These are phyloP conservation scores for Meda fulgida DNA, from an alignment of 2,797 vertebrate genomes.

Conservation along the genomic window DNA sequence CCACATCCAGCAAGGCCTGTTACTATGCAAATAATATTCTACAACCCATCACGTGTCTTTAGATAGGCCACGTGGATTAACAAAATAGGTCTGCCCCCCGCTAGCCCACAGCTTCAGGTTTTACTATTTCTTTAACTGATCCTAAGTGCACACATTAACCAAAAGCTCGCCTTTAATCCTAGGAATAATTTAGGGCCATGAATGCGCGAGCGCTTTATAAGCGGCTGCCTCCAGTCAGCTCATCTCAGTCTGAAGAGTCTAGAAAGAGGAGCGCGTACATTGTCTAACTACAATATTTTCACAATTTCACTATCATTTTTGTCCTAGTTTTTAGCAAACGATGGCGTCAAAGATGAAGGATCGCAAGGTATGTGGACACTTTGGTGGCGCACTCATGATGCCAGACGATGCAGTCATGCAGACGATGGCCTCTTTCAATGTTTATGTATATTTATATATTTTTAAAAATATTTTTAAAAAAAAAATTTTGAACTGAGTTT, in stretches of 20 bases:
- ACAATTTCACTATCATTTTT: slow-evolving; percentile 52
- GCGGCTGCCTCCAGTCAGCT: slow-evolving; percentile 65
- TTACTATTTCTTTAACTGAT: slow-evolving; percentile 87
- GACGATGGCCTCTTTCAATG: background rate
- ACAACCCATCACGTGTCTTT: slow-evolving; percentile 89
- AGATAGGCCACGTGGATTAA: slow-evolving; percentile 97
- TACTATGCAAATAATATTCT: slow-evolving; percentile 87
- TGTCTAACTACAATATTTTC: slow-evolving; percentile 40
- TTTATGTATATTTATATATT: background rate
- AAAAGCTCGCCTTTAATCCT: slow-evolving; percentile 89
- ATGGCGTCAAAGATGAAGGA: slow-evolving; percentile 95
- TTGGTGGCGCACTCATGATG: slow-evolving; percentile 59
- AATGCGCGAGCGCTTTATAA: slow-evolving; percentile 93
- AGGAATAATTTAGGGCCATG: slow-evolving; percentile 88
- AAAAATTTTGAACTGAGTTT: no score
- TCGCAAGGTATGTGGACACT: slow-evolving; percentile 85
- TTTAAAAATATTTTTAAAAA: no score
- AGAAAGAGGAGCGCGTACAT: slow-evolving; percentile 63
- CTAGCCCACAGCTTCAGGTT: slow-evolving; percentile 78
- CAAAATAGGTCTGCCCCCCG: slow-evolving; percentile 91
- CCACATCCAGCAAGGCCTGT: slow-evolving; percentile 79
- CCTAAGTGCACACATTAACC: slow-evolving; percentile 92
- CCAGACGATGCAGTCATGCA: slow-evolving; percentile 46
- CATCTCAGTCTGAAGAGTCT: slow-evolving; percentile 75
- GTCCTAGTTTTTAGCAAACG: slow-evolving; percentile 56